A percentile compares a stretch with the other conserved stretches of the same genome.
phyloP scores from a whole-genome alignment of 2,113 vertebrate species.

The Megaleporinus macrocephalus region DNA sequence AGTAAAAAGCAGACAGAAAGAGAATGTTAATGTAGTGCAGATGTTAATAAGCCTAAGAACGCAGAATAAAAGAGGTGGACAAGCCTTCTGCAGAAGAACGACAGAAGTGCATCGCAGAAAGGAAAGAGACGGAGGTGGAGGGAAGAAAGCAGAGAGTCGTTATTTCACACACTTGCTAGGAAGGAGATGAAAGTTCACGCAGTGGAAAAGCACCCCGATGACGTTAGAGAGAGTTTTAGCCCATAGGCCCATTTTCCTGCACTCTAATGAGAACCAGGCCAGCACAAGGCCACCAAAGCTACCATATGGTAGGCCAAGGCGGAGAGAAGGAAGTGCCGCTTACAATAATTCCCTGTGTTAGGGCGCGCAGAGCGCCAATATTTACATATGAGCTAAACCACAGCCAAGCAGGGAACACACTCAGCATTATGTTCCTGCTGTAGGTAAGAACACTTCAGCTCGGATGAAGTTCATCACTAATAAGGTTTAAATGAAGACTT shows the following conservation, averaged over 20 bases:
- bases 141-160: conserved; percentile 42
- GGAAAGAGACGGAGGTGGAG: conserved; percentile 11
- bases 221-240: conserved; percentile 37
- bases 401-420: not conserved
- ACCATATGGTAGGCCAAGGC: conserved; percentile 6
- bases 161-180: conserved; percentile 17
- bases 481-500: too few relatives aligned
- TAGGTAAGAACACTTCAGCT: not conserved
- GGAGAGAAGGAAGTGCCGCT: conserved; percentile 14
- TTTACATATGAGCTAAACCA: conserved; percentile 2
- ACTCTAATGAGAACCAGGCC: conserved; percentile 53
- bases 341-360: conserved; percentile 37
- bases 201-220: conserved; percentile 51
- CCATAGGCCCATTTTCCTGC: conserved; percentile 36
- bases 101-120: not conserved
- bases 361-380: not conserved
- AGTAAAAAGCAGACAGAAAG: not conserved
- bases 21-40: not conserved
- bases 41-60: not conserved
- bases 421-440: not conserved
- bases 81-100: not conserved
- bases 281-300: conserved; percentile 8
- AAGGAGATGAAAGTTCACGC: conserved; percentile 17
- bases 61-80: not conserved
- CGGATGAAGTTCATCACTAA: not conserved